phyloP scores from a whole-genome alignment of 2,888 invertebrate genomes.

The Metacarcinus magister region DNA sequence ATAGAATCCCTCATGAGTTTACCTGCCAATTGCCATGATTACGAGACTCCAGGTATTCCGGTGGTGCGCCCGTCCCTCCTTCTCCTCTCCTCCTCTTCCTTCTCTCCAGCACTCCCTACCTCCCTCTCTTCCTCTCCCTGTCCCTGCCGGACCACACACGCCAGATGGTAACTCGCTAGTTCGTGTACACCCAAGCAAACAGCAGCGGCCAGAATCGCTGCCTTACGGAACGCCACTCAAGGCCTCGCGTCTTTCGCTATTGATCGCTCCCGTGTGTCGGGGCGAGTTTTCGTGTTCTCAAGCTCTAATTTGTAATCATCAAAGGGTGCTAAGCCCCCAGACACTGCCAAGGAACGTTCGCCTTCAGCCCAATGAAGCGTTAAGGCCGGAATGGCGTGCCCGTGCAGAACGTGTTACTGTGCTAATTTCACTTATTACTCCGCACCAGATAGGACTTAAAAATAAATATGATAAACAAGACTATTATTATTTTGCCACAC shows the following conservation, averaged over 20 bases:
- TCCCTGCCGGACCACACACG: slow-evolving; percentile 32
- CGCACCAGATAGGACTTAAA: slow-evolving; percentile 7
- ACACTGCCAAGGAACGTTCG: background rate
- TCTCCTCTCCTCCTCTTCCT: background rate
- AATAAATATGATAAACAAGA: slow-evolving; percentile 45
- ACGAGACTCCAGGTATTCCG: slow-evolving; percentile 55
- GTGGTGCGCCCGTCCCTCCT: background rate
- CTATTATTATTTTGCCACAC: slow-evolving; percentile 6
- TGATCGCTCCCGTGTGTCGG: slow-evolving; percentile 32
- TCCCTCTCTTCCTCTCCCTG: background rate
- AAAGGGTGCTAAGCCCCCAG: slow-evolving; percentile 6
- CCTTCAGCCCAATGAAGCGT: background rate
- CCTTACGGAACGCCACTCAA: slow-evolving; percentile 26
- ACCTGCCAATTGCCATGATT: slow-evolving; percentile 58
- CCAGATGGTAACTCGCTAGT: slow-evolving; percentile 31
- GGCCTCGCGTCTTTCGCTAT: slow-evolving; percentile 30
- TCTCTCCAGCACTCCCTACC: background rate
- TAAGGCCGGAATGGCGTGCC: background rate
- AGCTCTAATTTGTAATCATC: slow-evolving; percentile 41
- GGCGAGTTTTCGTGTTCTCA: slow-evolving; percentile 45
- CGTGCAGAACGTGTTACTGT: background rate
- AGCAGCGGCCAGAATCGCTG: slow-evolving; percentile 11
- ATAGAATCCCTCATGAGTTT: slow-evolving; percentile 60
- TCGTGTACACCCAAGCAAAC: slow-evolving; percentile 30
- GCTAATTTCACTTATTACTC: slow-evolving; percentile 43